Base-by-base conservation (phyloP, 2,888 invertebrate species). In the Sceliomorpha sp. region DNA sequence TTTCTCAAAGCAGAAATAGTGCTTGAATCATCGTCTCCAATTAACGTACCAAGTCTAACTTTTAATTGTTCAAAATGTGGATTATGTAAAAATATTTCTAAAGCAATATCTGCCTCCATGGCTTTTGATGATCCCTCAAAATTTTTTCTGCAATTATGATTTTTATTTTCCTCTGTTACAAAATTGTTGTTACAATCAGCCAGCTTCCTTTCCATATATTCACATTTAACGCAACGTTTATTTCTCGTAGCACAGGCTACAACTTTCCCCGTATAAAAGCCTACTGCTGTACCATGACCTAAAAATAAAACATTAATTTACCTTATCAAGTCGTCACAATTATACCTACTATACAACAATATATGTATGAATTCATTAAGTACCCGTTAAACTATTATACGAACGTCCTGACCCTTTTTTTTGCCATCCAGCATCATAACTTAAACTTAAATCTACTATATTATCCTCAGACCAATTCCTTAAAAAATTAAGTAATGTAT, bases 11-110 rank as follows among this genome's bases (percentile, higher is more conserved):
- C 9, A 13, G 55, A 53, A 10, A 53, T 32, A 1, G 47, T 32
- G 15, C 37, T 51, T 0, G 51, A 37, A 27, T 66, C 58, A 12
- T 66, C 58, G 17, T 66, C 66, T n/a, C 32, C 45, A 9, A 66
- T 58, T n/a, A 66, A n/a, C 9, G 34, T 66, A 9, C 15, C 47
- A 17, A 67, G 3, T 24, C 17, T 27, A 24, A 44, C 48, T 0
- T 53, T 45, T 17, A 9, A 17, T 40, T 47, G 14, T 8, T 50
- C 24, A 36, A 53, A 15, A 12, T 32, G 4, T 15, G 37, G 7
- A 17, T 67, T 67, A 40, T 36, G 39, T 5, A 29, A 32, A 26
- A 67, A 14, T 15, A 53, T 9, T 12, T 67, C 47, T 4, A 59
- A 47, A 40, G 36, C 59, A 34, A 67, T 67, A 1, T 10, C 34